phyloP scores from a whole-genome alignment of 2,888 invertebrate genomes.

The Ophion ventricosus region DNA sequence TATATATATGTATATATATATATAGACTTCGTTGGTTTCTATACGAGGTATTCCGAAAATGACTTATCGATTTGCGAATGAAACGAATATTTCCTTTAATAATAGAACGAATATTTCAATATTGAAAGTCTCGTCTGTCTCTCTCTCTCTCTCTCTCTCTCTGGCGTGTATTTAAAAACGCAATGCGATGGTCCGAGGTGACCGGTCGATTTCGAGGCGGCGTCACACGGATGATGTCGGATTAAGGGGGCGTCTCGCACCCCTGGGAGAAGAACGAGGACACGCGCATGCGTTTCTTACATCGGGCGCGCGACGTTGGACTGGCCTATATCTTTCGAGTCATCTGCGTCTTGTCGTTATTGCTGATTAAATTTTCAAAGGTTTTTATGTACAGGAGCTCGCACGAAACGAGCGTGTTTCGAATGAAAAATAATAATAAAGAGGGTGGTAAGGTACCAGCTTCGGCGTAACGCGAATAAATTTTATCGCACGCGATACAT shows the following conservation, averaged over 20 bases:
- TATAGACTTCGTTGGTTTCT: constrained; percentile 18
- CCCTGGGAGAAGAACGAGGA: constrained; percentile 37
- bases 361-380: constrained; percentile 62
- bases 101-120: constrained; percentile 55
- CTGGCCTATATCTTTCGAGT: constrained; percentile 14
- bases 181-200: constrained; percentile 51
- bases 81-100: too few relatives aligned
- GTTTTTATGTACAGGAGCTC: constrained; percentile 8
- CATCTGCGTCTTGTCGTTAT: constrained; percentile 37
- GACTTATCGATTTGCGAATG: constrained; percentile 53
- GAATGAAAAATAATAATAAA: constrained; percentile 14
- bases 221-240: constrained; percentile 37
- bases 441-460: neutral
- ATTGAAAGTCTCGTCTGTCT: constrained; percentile 37
- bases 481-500: constrained; percentile 60
- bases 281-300: constrained; percentile 47
- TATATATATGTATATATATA: too few relatives aligned
- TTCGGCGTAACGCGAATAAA: constrained; percentile 42
- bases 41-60: constrained; percentile 33
- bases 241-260: constrained; percentile 33
- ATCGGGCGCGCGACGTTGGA: neutral
- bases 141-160: constrained; percentile 20
- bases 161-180: constrained; percentile 56
- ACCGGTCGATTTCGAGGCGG: constrained; percentile 64
- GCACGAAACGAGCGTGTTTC: constrained; percentile 31